These are phyloP conservation scores for Zaprionus vittiger DNA, from an alignment of 1,140 invertebrate genomes.

Conservation along the genomic window DNA sequence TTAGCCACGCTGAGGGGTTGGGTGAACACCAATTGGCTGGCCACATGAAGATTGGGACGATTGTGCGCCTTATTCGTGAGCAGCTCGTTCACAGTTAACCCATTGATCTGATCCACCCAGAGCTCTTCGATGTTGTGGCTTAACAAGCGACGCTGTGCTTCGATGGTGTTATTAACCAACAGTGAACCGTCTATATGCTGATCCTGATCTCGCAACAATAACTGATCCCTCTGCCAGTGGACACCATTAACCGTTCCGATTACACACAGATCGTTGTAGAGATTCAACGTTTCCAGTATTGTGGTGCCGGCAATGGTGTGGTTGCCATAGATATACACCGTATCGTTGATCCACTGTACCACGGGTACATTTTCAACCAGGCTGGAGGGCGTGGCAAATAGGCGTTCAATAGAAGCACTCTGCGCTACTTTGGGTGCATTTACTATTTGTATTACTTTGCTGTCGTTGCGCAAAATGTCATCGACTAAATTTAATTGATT, in stretches of 20 bases:
- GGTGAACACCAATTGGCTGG: conserved; percentile 63
- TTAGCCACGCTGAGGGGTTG: conserved; percentile 62
- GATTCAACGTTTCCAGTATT: conserved; percentile 56
- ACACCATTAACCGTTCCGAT: conserved; percentile 65
- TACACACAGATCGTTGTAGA: conserved; percentile 72
- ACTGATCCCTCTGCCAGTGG: conserved; percentile 46
- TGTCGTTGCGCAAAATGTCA: conserved; percentile 75
- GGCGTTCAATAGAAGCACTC: conserved; percentile 58
- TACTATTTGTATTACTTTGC: conserved; percentile 10
- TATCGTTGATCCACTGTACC: conserved; percentile 80
- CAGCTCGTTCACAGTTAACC: conserved; percentile 56
- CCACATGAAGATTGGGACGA: conserved; percentile 61
- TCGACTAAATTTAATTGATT: conserved; percentile 84
- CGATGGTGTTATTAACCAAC: conserved; percentile 55
- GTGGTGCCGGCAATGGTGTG: conserved; percentile 67
- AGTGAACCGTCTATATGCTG: conserved; percentile 62
- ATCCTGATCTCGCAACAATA: conserved; percentile 58
- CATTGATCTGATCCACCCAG: conserved; percentile 67
- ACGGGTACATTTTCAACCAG: conserved; percentile 84
- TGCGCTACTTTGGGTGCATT: conserved; percentile 70
- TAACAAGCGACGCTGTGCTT: conserved; percentile 52
- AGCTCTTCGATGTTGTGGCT: conserved; percentile 71
- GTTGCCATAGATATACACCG: conserved; percentile 76
- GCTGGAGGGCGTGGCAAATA: conserved; percentile 64
- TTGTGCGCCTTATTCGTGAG: conserved; percentile 63